A percentile compares a stretch with the other conserved stretches of the same genome.
Evolutionary conservation across 2,797 vertebrate species (phyloP).

Genomic region (Mus minutoides): DNA sequence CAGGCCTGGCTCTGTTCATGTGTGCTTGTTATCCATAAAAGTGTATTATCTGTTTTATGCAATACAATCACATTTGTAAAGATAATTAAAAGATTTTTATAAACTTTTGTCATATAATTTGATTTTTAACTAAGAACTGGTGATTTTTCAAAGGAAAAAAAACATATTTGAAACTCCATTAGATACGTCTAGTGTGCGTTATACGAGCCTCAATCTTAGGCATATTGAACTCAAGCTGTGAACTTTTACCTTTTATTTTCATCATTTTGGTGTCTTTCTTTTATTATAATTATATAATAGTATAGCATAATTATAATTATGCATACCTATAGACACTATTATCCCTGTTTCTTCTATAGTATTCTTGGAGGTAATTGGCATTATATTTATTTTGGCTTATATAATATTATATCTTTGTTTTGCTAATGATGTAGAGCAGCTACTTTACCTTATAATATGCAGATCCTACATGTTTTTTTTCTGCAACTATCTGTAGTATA

Average conservation of each 20-base stretch:
- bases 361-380: background rate
- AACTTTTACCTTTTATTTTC: background rate
- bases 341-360: background rate
- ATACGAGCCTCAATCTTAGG: background rate
- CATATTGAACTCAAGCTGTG: background rate
- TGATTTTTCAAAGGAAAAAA: conserved; percentile 23
- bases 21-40: conserved; percentile 12
- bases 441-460: background rate
- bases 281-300: background rate
- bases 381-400: conserved; percentile 39
- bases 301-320: background rate
- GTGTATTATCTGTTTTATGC: background rate
- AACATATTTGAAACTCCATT: background rate
- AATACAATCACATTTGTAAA: background rate
- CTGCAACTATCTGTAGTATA: background rate
- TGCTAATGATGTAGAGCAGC: background rate
- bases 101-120: conserved; percentile 38
- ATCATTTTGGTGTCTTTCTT: conserved; percentile 11
- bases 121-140: background rate
- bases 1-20: background rate
- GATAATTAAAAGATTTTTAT: conserved; percentile 24
- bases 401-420: conserved; percentile 5
- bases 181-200: background rate
- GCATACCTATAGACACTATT: background rate
- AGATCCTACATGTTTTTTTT: background rate